A percentile compares a stretch with the other conserved stretches of the same genome.
Conservation (phyloP, 2,888 invertebrate genomes). For the Nephrotoma appendiculata region DNA sequence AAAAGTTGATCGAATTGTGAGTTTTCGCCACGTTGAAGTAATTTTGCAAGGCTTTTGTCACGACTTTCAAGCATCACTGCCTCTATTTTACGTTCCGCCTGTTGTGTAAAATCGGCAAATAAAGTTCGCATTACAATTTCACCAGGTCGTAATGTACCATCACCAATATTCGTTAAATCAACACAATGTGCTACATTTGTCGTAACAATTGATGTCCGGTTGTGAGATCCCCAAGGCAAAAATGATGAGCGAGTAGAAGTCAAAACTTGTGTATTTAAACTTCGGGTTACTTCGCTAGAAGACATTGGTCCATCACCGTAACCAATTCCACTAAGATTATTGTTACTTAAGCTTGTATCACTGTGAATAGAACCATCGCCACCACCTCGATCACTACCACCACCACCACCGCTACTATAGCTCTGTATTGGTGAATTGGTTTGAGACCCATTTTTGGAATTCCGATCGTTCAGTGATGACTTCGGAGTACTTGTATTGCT, state of each 20-base stretch:
- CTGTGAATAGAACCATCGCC: background rate
- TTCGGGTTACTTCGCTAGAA: background rate
- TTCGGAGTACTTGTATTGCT: slow-evolving; percentile 7
- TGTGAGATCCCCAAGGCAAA: slow-evolving; percentile 66
- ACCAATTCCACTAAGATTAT: background rate
- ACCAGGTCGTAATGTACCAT: slow-evolving; percentile 68
- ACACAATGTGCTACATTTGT: slow-evolving; percentile 17
- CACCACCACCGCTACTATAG: background rate
- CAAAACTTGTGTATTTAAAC: slow-evolving; percentile 17
- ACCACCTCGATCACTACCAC: background rate
- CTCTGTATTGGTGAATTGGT: background rate
- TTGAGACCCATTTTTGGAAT: slow-evolving; percentile 9
- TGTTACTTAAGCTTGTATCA: background rate
- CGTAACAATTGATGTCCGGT: slow-evolving; percentile 27
- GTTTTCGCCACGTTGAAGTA: slow-evolving; percentile 92
- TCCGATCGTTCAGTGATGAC: slow-evolving; percentile 9
- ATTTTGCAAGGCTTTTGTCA: slow-evolving; percentile 91
- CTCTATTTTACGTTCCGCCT: slow-evolving; percentile 93
- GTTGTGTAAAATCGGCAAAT: slow-evolving; percentile 87
- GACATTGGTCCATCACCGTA: background rate
- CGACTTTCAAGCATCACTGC: slow-evolving; percentile 82
- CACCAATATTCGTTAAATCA: slow-evolving; percentile 33
- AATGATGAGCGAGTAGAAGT: slow-evolving; percentile 39
- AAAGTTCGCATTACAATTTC: slow-evolving; percentile 93
- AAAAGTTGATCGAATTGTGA: slow-evolving; percentile 86